Conservation (phyloP, 2,797 vertebrate genomes). For the Leptatherina wallacei region DNA sequence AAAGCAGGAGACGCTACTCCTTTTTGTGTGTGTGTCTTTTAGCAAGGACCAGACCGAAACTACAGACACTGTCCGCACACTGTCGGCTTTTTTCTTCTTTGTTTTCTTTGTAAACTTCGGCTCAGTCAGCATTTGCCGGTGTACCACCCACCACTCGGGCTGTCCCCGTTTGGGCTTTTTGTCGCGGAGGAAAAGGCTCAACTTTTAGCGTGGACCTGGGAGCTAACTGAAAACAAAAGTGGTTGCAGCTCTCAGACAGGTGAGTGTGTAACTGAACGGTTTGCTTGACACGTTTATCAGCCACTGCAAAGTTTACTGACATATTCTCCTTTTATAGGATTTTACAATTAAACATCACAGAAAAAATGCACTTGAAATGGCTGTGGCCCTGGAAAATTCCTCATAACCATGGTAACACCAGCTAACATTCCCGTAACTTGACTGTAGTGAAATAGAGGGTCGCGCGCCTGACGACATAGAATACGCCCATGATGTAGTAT, state of each 20-base stretch:
- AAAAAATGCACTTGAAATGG: neutral
- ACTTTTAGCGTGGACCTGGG: slow-evolving; percentile 21
- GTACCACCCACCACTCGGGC: slow-evolving; percentile 14
- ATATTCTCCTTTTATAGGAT: no score
- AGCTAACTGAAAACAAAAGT: slow-evolving; percentile 21
- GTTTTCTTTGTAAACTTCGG: slow-evolving; percentile 55
- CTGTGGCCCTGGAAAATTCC: neutral
- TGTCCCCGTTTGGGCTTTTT: slow-evolving; percentile 21
- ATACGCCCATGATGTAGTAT: slow-evolving; percentile 50
- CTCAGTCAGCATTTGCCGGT: slow-evolving; percentile 53
- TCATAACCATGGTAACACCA: slow-evolving; percentile 10
- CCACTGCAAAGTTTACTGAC: neutral
- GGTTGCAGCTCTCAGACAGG: slow-evolving; percentile 51
- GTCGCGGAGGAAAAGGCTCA: neutral
- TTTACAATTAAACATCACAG: no score
- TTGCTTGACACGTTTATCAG: neutral
- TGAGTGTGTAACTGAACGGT: slow-evolving; percentile 42
- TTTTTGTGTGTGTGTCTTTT: neutral
- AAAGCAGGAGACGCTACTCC: slow-evolving; percentile 7
- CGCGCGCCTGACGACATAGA: neutral
- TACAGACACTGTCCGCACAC: slow-evolving; percentile 1
- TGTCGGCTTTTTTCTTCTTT: slow-evolving; percentile 20
- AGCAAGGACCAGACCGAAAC: neutral
- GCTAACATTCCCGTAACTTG: slow-evolving; percentile 4
- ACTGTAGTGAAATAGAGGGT: neutral